Evolutionary conservation across 1,140 invertebrate species (phyloP), one percentile per base, ranked within the genome.

Genomic region (Arion vulgaris): DNA sequence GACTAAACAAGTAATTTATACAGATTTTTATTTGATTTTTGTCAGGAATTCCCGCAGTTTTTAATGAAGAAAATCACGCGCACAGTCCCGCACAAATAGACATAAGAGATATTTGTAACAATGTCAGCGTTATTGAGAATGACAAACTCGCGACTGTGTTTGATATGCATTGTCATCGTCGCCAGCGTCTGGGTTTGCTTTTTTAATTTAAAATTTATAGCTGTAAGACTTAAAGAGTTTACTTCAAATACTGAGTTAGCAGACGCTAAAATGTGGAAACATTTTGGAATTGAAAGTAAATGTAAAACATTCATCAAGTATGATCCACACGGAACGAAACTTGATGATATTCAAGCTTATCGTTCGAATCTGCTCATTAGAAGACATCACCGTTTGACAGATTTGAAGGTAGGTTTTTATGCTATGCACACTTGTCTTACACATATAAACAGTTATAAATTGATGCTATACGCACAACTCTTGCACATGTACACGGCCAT

Each of bases 401-500:
- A 66, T 39, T 11, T 78, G 51, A 34, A 75, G 39, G 73, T 75
- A 45, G 39, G 72, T 71, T 34, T 2, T 9, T 34, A 34, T 45
- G 26, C 23, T 36, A 17, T 77, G 85, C 19, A 71, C n/a, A n/a
- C n/a, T n/a, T n/a, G n/a, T n/a, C n/a, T n/a, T n/a, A n/a, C n/a
- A n/a, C n/a, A n/a, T n/a, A n/a, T n/a, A n/a, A 82, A 34, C 80
- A 82, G 49, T 53, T 72, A 28, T 45, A 82, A 19, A 78, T 73
- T 28, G 84, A 78, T 62, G 34, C 17, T 13, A 23, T 13, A 23
- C 34, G 38, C 34, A 34, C 72, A 74, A 34, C 28, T 13, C 13
- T 28, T n/a, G 68, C 13, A 17, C 15, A 13, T 71, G 23, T 13
- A 15, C 28, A 15, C 32, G 15, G 23, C 15, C 15, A 23, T 13